Evolutionary conservation across 2,797 vertebrate genomes (phyloP).

Genomic region (Anisognathus igniventris): DNA sequence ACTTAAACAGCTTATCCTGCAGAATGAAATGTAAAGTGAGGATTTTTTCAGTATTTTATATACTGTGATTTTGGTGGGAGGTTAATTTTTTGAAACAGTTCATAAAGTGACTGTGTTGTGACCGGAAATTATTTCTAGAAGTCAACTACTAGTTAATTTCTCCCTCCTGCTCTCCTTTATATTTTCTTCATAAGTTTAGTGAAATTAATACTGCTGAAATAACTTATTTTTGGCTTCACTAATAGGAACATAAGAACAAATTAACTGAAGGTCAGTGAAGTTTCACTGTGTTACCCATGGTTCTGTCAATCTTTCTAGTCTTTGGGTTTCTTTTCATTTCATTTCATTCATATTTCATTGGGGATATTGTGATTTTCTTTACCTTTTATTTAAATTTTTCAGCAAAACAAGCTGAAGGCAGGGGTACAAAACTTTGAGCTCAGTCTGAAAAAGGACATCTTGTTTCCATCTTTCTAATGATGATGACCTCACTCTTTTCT

Average conservation of each 20-base stretch:
- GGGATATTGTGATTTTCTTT: not conserved
- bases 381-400: not conserved
- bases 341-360: not conserved
- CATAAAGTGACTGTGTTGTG: constrained; percentile 29
- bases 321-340: not conserved
- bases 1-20: not conserved
- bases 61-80: not conserved
- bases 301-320: not conserved
- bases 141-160: not conserved
- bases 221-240: not conserved
- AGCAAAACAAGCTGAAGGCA: not conserved
- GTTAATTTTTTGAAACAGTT: constrained; percentile 28
- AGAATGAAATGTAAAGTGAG: constrained; percentile 14
- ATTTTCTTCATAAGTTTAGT: constrained; percentile 24
- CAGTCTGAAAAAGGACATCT: constrained; percentile 7
- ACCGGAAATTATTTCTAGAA: constrained; percentile 58
- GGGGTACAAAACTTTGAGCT: constrained; percentile 16
- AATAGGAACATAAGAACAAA: constrained; percentile 41
- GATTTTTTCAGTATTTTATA: constrained; percentile 22
- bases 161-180: constrained; percentile 7
- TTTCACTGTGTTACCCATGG: not conserved
- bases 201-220: constrained; percentile 28
- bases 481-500: constrained; percentile 56
- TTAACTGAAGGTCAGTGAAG: not conserved
- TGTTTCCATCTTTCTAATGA: constrained; percentile 41